Evolutionary conservation across 1,140 invertebrate genomes (phyloP), one percentile per base, ranked within the genome.

Genomic region (Dendrolimus punctatus): DNA sequence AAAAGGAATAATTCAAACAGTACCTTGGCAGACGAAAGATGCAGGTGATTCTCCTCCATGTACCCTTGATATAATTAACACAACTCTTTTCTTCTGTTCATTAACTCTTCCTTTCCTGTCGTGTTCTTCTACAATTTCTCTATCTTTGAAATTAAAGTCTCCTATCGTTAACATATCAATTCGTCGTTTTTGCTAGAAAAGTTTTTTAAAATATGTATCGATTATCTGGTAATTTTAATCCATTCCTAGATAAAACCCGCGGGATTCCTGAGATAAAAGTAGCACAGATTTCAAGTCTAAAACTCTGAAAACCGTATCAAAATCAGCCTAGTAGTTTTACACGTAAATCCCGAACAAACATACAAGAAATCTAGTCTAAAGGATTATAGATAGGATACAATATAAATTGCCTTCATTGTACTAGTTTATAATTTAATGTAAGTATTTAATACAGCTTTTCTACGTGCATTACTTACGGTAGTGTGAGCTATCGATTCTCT

Each of bases 11-110:
- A 23, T 23, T 23, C 41, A 8, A n/a, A 6, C n/a, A n/a, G 10
- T 58, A 93, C 94, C 96, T 91, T 98, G 96, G 87, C 96, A 96
- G 36, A 98, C 93, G 89, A 93, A 98, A 8, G 96, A 98, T 7
- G 96, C 90, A 6, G 98, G 97, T n/a, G 94, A 93, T 78, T 98
- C 97, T 9, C 96, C 96, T 3, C 96, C 96, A 80, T 99, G 96
- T 42, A 94, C 90, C 68, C 97, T 89, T 6, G 93, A 93, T 46
- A 97, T 88, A 44, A 99, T 91, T 0, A 94, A 90, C 8, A 96
- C 91, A 1, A 94, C 91, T 65, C 93, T 91, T 90, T 92, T 68
- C 55, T 82, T 84, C 0, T 44, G 23, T 6, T 71, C 76, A 5
- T 10, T 52, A 4, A 8, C 8, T 62, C 78, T 84, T 5, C 62